Conservation (phyloP, 2,888 invertebrate species). For the Pyrocoelia pectoralis region DNA sequence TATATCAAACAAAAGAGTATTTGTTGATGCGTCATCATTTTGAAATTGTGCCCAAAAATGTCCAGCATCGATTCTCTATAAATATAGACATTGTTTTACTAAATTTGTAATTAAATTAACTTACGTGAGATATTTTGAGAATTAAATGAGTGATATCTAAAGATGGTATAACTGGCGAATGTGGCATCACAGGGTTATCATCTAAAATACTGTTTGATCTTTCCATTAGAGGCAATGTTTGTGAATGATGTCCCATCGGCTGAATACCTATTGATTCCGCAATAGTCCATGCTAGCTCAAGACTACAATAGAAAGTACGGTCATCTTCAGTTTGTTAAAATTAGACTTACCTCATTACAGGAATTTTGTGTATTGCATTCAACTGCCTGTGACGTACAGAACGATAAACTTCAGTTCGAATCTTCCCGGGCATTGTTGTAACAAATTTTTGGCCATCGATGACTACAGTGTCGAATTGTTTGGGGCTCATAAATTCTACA, state of each 20-base stretch:
- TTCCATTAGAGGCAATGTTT: background rate
- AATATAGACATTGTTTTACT: background rate
- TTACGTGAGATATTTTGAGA: conserved; percentile 66
- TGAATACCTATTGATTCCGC: conserved; percentile 9
- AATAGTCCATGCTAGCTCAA: conserved; percentile 6
- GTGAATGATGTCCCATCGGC: background rate
- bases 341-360: conserved; percentile 64
- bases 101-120: conserved; percentile 34
- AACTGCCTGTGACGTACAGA: conserved; percentile 74
- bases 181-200: background rate
- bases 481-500: conserved; percentile 68
- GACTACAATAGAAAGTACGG: conserved; percentile 4
- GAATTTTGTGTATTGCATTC: conserved; percentile 63
- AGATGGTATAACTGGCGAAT: conserved; percentile 64
- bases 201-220: background rate
- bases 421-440: conserved; percentile 67
- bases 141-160: conserved; percentile 67
- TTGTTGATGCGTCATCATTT: conserved; percentile 58
- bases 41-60: conserved; percentile 74
- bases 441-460: conserved; percentile 56
- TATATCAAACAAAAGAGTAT: conserved; percentile 18
- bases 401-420: conserved; percentile 75
- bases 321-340: conserved; percentile 2
- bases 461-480: conserved; percentile 47
- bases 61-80: conserved; percentile 67